Percentiles rank a stretch among this genome's conserved stretches.
These are phyloP conservation scores for Drosophila sordidula DNA, from an alignment of 2,888 invertebrate genomes.

Conservation along the genomic window DNA sequence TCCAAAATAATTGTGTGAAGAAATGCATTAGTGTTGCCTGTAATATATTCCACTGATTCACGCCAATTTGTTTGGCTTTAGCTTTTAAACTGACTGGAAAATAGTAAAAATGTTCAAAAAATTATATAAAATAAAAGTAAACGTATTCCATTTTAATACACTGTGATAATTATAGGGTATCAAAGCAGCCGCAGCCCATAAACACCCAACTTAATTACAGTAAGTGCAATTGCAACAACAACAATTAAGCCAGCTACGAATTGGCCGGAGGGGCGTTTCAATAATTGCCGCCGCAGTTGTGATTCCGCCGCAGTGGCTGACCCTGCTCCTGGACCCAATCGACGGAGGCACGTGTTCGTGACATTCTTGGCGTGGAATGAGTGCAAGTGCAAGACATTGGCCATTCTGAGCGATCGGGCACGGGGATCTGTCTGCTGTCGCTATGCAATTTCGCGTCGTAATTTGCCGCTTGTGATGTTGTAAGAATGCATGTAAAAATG, in stretches of 20 bases:
- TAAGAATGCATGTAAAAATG: slow-evolving; percentile 72
- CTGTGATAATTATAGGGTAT: slow-evolving; percentile 20
- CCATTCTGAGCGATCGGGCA: slow-evolving; percentile 8
- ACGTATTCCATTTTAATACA: neutral
- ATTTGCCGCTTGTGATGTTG: slow-evolving; percentile 47
- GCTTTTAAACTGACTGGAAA: too few species aligned
- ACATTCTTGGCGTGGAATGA: slow-evolving; percentile 44
- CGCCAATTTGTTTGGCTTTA: too few species aligned
- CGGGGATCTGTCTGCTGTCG: neutral
- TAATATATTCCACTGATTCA: too few species aligned
- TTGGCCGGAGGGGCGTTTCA: slow-evolving; percentile 28
- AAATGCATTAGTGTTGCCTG: too few species aligned
- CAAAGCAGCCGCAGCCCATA: neutral
- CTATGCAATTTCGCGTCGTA: slow-evolving; percentile 18
- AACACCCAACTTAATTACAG: slow-evolving; percentile 9
- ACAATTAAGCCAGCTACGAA: slow-evolving; percentile 30
- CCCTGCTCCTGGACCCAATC: slow-evolving; percentile 41
- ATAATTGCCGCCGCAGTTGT: slow-evolving; percentile 6
- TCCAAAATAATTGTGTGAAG: too few species aligned
- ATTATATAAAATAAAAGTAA: neutral
- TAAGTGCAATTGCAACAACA: slow-evolving; percentile 17
- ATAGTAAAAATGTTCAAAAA: too few species aligned
- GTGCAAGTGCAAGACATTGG: slow-evolving; percentile 24
- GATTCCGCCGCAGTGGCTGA: slow-evolving; percentile 20
- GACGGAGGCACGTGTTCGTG: slow-evolving; percentile 56